Conservation (phyloP, 2,888 invertebrate genomes). For the Xanthorhoe spadicearia region DNA sequence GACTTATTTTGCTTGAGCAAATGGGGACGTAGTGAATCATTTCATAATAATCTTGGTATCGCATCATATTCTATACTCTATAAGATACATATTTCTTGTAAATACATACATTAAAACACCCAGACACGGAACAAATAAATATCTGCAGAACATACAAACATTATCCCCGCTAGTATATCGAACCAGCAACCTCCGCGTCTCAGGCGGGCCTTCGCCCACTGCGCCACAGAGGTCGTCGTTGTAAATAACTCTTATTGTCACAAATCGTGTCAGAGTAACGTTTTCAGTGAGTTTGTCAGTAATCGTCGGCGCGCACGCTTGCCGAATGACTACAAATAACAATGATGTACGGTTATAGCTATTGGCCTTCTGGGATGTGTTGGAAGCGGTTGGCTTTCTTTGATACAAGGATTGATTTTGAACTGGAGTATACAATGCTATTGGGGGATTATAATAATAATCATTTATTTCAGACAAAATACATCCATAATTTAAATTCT, state of each 20-base stretch:
- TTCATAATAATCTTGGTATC: background rate
- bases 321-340: constrained; percentile 79
- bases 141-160: too few species aligned
- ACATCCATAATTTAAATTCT: too few species aligned
- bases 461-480: too few species aligned
- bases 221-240: background rate
- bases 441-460: too few species aligned
- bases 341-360: constrained; percentile 77
- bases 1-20: background rate
- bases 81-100: too few species aligned
- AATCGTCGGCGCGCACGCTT: constrained; percentile 71
- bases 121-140: too few species aligned
- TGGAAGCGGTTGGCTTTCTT: constrained; percentile 3
- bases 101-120: too few species aligned
- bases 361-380: constrained; percentile 36
- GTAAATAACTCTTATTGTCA: constrained; percentile 40
- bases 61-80: too few species aligned
- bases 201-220: too few species aligned
- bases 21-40: background rate
- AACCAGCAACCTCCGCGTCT: too few species aligned
- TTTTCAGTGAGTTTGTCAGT: constrained; percentile 70
- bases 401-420: background rate
- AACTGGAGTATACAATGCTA: too few species aligned
- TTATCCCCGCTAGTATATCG: too few species aligned
- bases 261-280: constrained; percentile 60